Evolutionary conservation across 2,113 vertebrate genomes (phyloP), one percentile per base, ranked within the genome.

Genomic region (Megalops atlanticus): DNA sequence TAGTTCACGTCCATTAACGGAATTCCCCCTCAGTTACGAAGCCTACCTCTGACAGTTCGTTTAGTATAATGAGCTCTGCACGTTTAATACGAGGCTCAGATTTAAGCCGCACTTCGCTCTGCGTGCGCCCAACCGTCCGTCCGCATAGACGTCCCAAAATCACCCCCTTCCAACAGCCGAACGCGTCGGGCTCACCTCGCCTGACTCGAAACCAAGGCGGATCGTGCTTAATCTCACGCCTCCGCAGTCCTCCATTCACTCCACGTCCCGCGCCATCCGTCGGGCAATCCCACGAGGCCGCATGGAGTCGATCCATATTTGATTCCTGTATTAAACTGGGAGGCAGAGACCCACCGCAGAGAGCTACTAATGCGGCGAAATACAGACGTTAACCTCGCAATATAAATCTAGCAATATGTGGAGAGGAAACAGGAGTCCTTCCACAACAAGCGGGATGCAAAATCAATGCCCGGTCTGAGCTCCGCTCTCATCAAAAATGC

Each of bases 321-420:
- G 27, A 80, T 74, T 54, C n/a, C 69, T 58, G 70, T 68, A 69
- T 75, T 81, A 75, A 81, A 81, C 6, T 5, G 24, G 27, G 40
- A 35, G 31, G 35, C 45, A 41, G 15, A 58, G 36, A 24, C 15
- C 36, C 45, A 52, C 24, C 41, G 24, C 35, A 40, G 36, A 35
- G 71, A 71, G 11, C 31, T 12, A 43, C 64, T 68, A 0, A 71
- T 38, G 41, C 71, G 58, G 31, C 33, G 47, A 39, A 27, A 43
- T 35, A 27, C 58, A 35, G 64, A 69, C 64, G 39, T 69, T 18
- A 78, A 33, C 31, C 39, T 33, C 21, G 36, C 41, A 24, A 78
- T 24, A 43, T 64, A 64, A 64, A 64, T n/a, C 31, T 43, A 21
- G 18, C 27, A 78, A 79, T 71, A 31, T 7, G 38, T 27, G 27